Evolutionary conservation across 1,140 invertebrate genomes (phyloP), one percentile per base, ranked within the genome.

Genomic region (Plectrocnemia conspersa): DNA sequence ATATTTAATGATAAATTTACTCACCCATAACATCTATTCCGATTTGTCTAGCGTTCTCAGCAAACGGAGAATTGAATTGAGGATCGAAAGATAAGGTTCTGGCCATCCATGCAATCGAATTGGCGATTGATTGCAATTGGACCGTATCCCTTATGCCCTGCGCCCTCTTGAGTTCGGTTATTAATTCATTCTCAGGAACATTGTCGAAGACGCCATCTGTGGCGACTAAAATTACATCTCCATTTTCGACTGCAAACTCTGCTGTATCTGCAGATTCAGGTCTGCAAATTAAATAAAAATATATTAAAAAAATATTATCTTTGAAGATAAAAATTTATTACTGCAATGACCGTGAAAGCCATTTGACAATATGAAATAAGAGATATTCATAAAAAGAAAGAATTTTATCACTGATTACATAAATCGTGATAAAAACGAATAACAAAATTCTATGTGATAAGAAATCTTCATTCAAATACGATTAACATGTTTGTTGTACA

Each of bases 191-290:
- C 64, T 96, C 91, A 54, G 91, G 93, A 63, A 98, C 83, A 77
- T 98, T 98, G 75, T 98, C 96, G 75, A 98, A 98, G 16, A 98
- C 89, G 36, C 96, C 96, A 76, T 98, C 95, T 1, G 94, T 98
- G 25, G 93, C 96, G 27, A 98, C 79, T 22, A 98, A 77, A 64
- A 98, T 93, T 25, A 98, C 86, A 74, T 98, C 96, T 33, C 95
- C 95, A 66, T 93, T 88, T 69, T 95, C 83, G 2, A 98, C 91
- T 4, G 82, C 81, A 67, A 98, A 93, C 68, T 92, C 89, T 22
- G 89, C 83, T 15, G 87, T 91, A 54, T 94, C 89, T 7, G 94
- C 93, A 18, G 89, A 86, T 59, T 95, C 90, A 21, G 94, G 93
- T 70, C 90, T 91, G 66, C 10, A 47, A 71, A 68, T 23, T 50